Evolutionary conservation across 2,113 vertebrate species (phyloP).

Genomic region (Aplodontia rufa): DNA sequence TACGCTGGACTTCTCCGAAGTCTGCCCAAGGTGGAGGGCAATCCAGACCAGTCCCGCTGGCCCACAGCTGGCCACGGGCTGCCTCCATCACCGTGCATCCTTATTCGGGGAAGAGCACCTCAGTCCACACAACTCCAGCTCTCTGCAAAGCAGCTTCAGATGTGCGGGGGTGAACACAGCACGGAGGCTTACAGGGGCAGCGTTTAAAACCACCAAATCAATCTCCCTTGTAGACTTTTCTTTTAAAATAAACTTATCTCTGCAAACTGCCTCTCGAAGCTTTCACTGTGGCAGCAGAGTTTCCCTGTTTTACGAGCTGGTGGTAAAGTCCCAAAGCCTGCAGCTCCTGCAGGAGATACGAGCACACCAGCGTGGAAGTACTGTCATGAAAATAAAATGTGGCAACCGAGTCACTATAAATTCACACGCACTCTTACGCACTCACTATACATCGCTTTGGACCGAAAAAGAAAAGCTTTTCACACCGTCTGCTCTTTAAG

Average conservation of each 20-base stretch:
- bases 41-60: accelerated
- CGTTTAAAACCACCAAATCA: constrained; percentile 9
- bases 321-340: constrained; percentile 47
- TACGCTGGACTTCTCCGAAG: accelerated
- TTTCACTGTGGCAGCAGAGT: background rate
- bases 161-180: background rate
- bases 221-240: constrained; percentile 20
- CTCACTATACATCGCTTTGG: background rate
- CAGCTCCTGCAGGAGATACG: constrained; percentile 49
- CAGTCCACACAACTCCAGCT: background rate
- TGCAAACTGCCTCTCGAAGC: constrained; percentile 37
- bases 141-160: background rate
- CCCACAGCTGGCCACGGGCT: accelerated
- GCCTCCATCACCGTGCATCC: background rate
- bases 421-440: background rate
- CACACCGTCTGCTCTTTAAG: background rate
- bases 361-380: background rate
- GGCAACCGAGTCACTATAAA: constrained; percentile 26
- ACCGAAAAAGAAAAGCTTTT: background rate
- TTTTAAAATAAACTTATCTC: constrained; percentile 65
- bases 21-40: background rate
- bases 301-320: constrained; percentile 53
- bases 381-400: constrained; percentile 32
- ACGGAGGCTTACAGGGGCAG: background rate
- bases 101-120: background rate